A percentile compares a stretch with the other conserved stretches of the same genome.
phyloP scores from a whole-genome alignment of 2,888 invertebrate species.

The Amiota communis region DNA sequence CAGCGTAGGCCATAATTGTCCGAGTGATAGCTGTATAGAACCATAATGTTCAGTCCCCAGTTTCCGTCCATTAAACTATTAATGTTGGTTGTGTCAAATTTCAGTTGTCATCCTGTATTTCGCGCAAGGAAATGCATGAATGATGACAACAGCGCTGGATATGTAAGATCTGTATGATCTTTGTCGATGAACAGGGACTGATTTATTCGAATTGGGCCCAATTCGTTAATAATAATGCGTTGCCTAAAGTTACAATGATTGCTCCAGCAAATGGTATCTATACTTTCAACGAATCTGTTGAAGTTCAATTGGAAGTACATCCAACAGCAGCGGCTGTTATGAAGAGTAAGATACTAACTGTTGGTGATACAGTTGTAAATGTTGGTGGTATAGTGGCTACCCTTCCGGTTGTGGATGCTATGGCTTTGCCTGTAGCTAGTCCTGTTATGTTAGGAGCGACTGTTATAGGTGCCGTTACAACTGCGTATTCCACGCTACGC shows the following conservation, averaged over 20 bases:
- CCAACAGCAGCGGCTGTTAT: conserved; percentile 54
- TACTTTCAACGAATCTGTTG: conserved; percentile 41
- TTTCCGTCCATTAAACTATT: too few relatives aligned
- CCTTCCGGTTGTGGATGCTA: conserved; percentile 49
- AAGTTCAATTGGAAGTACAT: conserved; percentile 53
- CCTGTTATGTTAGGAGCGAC: too few relatives aligned
- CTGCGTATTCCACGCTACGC: conserved; percentile 55
- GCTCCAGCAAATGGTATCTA: conserved; percentile 72
- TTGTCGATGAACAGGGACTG: conserved; percentile 61
- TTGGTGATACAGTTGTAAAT: conserved; percentile 54
- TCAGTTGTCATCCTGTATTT: too few relatives aligned
- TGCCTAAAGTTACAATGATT: conserved; percentile 72
- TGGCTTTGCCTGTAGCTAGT: too few relatives aligned
- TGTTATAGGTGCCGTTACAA: conserved; percentile 49
- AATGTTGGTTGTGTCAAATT: too few relatives aligned
- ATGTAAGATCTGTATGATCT: conserved; percentile 64
- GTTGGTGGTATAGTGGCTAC: conserved; percentile 55
- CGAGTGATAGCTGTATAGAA: too few relatives aligned
- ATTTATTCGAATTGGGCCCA: conserved; percentile 73
- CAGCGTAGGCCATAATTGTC: too few relatives aligned
- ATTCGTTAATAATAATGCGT: too few relatives aligned
- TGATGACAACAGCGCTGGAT: too few relatives aligned
- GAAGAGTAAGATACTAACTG: conserved; percentile 41
- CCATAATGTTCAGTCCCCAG: too few relatives aligned
- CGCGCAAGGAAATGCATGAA: too few relatives aligned